These are phyloP conservation scores for Diplogasteroides magnus DNA, from an alignment of 1,140 invertebrate genomes.

Conservation along the genomic window DNA sequence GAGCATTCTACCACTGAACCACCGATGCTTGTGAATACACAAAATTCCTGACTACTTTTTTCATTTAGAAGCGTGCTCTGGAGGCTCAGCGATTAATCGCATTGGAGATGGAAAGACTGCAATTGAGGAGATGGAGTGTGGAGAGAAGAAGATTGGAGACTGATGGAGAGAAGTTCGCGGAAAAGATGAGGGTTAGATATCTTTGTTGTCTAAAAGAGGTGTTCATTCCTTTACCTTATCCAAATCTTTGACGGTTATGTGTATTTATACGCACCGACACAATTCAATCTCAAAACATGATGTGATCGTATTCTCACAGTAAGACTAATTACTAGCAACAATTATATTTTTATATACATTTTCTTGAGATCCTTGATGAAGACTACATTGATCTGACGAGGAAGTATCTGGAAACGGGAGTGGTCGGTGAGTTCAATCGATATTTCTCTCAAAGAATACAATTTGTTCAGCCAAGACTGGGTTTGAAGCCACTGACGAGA, in stretches of 20 bases:
- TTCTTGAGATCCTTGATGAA: background rate
- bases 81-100: too few species aligned
- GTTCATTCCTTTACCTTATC: too few species aligned
- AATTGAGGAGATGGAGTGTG: background rate
- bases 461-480: background rate
- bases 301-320: background rate
- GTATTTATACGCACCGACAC: too few species aligned
- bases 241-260: too few species aligned
- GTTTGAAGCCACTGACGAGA: background rate
- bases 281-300: background rate
- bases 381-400: background rate
- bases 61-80: too few species aligned
- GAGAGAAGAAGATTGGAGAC: background rate
- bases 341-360: background rate
- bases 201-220: too few species aligned
- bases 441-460: background rate
- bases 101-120: background rate
- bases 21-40: background rate
- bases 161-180: background rate
- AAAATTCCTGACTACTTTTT: background rate
- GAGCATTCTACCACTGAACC: conserved; percentile 69
- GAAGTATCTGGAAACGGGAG: background rate
- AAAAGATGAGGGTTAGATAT: too few species aligned
- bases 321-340: too few species aligned
- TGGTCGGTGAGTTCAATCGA: background rate